Evolutionary conservation across 2,888 invertebrate species (phyloP).

Genomic region (Heteromurus nitidus): DNA sequence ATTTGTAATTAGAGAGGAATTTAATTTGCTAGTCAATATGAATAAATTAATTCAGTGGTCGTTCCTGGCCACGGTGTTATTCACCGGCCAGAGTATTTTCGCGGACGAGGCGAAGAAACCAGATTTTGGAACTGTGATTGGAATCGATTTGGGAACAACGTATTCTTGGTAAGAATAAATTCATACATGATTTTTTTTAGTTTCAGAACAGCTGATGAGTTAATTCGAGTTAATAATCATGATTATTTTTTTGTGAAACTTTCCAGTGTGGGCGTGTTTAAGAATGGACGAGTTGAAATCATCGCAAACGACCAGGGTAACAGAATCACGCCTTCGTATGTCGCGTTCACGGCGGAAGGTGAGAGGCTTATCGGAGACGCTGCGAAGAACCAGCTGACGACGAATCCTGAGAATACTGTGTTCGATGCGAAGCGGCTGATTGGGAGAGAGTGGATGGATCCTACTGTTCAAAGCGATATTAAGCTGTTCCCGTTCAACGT

Average conservation of each 20-base stretch:
- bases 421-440: slow-evolving; percentile 74
- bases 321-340: slow-evolving; percentile 52
- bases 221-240: no score
- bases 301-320: slow-evolving; percentile 39
- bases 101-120: neutral
- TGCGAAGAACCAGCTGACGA: slow-evolving; percentile 83
- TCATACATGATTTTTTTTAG: no score
- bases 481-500: slow-evolving; percentile 65
- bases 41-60: neutral
- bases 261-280: slow-evolving; percentile 36
- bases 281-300: slow-evolving; percentile 22
- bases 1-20: no score
- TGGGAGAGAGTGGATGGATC: slow-evolving; percentile 57
- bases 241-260: no score
- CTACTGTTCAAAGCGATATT: slow-evolving; percentile 50
- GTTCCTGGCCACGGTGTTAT: neutral
- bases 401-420: slow-evolving; percentile 82
- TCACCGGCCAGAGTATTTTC: neutral
- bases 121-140: slow-evolving; percentile 29
- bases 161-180: no score
- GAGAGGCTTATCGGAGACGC: slow-evolving; percentile 78
- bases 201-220: no score
- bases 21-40: no score
- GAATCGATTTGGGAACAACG: slow-evolving; percentile 56
- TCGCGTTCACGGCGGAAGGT: slow-evolving; percentile 4